These are phyloP conservation scores for Augiades crinisus DNA, from an alignment of 2,888 invertebrate species.

Conservation along the genomic window DNA sequence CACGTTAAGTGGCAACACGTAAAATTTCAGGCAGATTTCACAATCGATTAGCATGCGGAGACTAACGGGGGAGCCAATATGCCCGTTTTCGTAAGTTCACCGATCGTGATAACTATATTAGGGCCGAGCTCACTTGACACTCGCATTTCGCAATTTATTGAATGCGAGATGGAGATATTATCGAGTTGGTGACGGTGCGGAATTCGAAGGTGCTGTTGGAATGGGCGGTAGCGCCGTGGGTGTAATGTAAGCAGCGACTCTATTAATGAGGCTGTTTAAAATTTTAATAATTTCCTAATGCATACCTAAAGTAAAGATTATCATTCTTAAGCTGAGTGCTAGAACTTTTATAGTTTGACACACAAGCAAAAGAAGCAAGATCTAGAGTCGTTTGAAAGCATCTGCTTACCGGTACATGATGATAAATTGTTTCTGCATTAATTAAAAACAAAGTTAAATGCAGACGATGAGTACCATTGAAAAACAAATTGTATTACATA, in stretches of 20 bases:
- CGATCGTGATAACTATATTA: constrained; percentile 71
- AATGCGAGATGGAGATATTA: constrained; percentile 10
- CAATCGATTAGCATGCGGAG: constrained; percentile 48
- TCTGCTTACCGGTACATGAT: too few species aligned
- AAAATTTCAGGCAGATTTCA: constrained; percentile 19
- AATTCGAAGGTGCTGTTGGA: constrained; percentile 16
- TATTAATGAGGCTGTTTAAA: background rate
- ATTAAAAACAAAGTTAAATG: too few species aligned
- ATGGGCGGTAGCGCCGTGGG: background rate
- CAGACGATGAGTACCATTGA: too few species aligned
- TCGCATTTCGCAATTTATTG: constrained; percentile 24
- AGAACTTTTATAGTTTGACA: too few species aligned
- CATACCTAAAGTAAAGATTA: background rate
- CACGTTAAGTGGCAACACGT: background rate
- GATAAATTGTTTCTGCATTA: too few species aligned
- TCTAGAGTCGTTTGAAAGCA: too few species aligned
- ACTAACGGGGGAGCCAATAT: constrained; percentile 48
- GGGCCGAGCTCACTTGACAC: constrained; percentile 39
- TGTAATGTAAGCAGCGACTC: background rate
- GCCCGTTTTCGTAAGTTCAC: constrained; percentile 52
- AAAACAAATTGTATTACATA: too few species aligned
- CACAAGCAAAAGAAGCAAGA: too few species aligned
- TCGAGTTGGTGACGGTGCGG: constrained; percentile 1
- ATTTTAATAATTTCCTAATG: background rate
- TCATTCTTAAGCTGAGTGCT: background rate